Evolutionary conservation across 2,113 vertebrate genomes (phyloP), one percentile per base, ranked within the genome.

Genomic region (Lipophrys pholis): DNA sequence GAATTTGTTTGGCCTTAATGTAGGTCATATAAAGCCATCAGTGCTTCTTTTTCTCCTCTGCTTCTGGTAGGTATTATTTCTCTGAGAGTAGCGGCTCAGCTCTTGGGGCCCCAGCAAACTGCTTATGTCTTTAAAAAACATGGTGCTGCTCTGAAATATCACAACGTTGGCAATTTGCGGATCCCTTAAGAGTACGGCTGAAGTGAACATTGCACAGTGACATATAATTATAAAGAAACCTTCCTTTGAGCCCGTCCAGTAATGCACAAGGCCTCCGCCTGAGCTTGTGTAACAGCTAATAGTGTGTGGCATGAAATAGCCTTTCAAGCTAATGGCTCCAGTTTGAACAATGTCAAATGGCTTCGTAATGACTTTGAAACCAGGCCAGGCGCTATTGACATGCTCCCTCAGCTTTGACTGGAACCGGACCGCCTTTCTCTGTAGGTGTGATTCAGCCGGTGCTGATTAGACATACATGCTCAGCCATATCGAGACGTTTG

Each of bases 291-390:
- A 80, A 75, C 66, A 58, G 60, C 75, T 62, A 53, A 59, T 69
- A 64, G 68, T 12, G 17, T 54, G 61, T 8, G 2, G 62, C 38
- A 63, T 64, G 38, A 83, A 88, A 80, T 73, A 79, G 74, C 74
- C 69, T 69, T 59, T 73, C 75, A 48, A 42, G 61, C 67, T 85
- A 80, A 86, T 86, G 67, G 82, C 76, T 73, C 36, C 60, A 63
- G 58, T 81, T 80, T 83, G 73, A 87, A 88, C 76, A 84, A 83
- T 80, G 82, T 87, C 63, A 88, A 81, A 89, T 89, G 58, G 76
- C 69, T 78, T 69, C 78, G 80, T 81, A 80, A 87, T 82, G 74
- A 79, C 80, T 80, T 79, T 80, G 68, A 86, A 85, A 81, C 74
- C 62, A 72, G 72, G 73, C 74, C 75, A 88, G 71, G 78, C 87